phyloP scores from a whole-genome alignment of 2,797 vertebrate genomes.

The Intellagama lesueurii region DNA sequence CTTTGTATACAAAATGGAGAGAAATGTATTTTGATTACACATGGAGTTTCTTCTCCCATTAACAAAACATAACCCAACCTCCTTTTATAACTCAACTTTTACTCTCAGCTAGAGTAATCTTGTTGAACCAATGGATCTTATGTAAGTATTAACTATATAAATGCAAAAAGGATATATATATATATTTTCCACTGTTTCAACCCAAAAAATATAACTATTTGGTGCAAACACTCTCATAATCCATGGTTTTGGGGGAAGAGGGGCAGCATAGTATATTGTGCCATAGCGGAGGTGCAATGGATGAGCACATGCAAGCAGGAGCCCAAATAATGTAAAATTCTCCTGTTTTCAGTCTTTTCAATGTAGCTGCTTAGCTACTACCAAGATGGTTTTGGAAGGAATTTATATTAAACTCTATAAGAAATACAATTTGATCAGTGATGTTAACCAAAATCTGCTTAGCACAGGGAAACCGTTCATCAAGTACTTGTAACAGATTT shows the following conservation, averaged over 20 bases:
- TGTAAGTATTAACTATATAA: background rate
- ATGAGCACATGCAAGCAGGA: slow-evolving; percentile 34
- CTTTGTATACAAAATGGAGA: background rate
- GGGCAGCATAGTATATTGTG: too few relatives aligned
- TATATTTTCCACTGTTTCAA: slow-evolving; percentile 34
- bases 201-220: too few relatives aligned
- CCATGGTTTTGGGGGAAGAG: too few relatives aligned
- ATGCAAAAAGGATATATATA: too few relatives aligned
- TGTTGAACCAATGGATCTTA: background rate
- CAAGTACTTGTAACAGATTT: slow-evolving; percentile 71
- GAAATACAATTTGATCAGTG: slow-evolving; percentile 27
- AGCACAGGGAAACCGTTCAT: slow-evolving; percentile 60
- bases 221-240: too few relatives aligned
- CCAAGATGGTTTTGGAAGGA: slow-evolving; percentile 56
- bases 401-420: slow-evolving; percentile 56
- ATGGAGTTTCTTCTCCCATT: background rate
- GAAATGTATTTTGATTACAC: background rate
- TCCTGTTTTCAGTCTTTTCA: slow-evolving; percentile 58
- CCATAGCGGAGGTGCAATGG: background rate
- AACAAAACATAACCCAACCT: background rate
- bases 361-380: slow-evolving; percentile 55
- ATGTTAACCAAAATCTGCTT: slow-evolving; percentile 60
- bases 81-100: background rate
- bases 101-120: too few relatives aligned
- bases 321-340: slow-evolving; percentile 49